These are phyloP conservation scores for Thamnophis sirtalis DNA, from an alignment of 2,113 vertebrate species.

Conservation along the genomic window DNA sequence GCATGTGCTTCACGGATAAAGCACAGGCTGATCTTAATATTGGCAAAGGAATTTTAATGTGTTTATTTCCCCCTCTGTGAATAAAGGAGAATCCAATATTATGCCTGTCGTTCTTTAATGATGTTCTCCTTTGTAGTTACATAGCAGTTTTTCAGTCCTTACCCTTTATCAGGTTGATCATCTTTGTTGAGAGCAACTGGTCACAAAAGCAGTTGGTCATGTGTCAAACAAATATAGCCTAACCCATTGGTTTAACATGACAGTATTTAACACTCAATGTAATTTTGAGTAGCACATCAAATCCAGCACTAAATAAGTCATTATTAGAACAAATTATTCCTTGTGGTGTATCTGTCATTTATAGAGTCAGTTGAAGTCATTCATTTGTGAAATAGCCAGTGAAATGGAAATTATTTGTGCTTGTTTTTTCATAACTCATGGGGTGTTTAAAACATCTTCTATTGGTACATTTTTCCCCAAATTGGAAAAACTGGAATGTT, in stretches of 20 bases:
- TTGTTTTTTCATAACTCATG: not conserved
- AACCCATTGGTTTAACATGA: not conserved
- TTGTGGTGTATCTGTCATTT: not conserved
- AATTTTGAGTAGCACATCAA: not conserved
- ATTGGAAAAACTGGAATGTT: not conserved
- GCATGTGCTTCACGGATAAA: not conserved
- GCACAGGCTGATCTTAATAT: not conserved
- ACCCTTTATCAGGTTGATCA: not conserved
- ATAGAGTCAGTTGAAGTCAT: not conserved
- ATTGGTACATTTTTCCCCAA: not conserved
- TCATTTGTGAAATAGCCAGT: not conserved
- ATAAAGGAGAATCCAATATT: not conserved
- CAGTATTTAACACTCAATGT: not conserved
- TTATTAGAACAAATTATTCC: not conserved
- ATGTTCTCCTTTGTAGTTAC: not conserved
- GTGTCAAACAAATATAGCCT: not conserved
- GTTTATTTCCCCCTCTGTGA: not conserved
- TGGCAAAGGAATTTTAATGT: not conserved
- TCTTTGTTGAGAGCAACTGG: not conserved
- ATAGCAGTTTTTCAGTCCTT: not conserved
- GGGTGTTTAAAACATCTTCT: not conserved
- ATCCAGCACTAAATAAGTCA: not conserved
- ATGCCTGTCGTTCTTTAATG: not conserved
- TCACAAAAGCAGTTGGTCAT: not conserved
- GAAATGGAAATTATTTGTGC: not conserved